These are phyloP conservation scores for Corythornis madagascariensis DNA, from an alignment of 2,113 vertebrate species.

Conservation along the genomic window DNA sequence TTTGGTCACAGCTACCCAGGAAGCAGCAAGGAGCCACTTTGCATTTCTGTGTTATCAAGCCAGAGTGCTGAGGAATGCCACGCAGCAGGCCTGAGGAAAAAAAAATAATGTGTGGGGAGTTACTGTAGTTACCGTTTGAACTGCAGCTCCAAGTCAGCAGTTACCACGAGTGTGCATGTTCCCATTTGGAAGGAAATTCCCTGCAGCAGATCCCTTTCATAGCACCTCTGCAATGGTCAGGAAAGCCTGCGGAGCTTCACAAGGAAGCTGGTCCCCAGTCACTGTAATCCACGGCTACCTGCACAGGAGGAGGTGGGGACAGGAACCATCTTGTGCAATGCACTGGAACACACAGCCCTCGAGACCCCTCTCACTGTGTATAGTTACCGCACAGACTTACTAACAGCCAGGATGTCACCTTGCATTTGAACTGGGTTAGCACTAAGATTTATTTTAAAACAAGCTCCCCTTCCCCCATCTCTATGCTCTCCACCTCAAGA, in stretches of 20 bases:
- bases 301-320: neutral
- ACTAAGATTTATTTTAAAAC: neutral
- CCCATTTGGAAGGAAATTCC: neutral
- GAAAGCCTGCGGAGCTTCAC: neutral
- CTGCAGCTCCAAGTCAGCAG: neutral
- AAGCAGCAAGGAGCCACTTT: neutral
- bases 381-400: neutral
- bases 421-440: neutral
- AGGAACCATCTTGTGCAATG: accelerated
- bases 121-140: neutral
- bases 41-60: neutral
- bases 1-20: neutral
- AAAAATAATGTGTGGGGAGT: neutral
- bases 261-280: neutral
- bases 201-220: neutral
- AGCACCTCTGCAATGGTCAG: accelerated
- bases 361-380: neutral
- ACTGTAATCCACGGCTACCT: neutral
- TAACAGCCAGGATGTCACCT: neutral
- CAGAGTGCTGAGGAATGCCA: neutral
- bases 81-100: neutral
- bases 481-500: neutral
- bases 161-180: accelerated
- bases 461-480: too few species aligned
- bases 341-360: neutral